Base-by-base conservation (phyloP, 2,113 vertebrate genomes). In the Callionymus lyra region DNA sequence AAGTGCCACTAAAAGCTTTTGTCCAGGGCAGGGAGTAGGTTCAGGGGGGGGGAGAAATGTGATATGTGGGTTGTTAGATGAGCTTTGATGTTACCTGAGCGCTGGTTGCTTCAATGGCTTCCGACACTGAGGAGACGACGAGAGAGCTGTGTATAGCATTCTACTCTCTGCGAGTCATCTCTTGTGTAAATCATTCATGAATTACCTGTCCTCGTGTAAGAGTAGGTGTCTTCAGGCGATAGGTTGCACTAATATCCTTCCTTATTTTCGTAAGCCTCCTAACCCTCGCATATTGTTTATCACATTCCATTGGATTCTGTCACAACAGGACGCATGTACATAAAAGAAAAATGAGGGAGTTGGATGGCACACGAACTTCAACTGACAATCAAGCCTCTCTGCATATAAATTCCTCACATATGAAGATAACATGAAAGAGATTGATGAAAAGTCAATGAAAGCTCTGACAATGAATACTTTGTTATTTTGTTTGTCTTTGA, bases 11-110 rank as follows among this genome's bases (percentile, higher is more conserved):
- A 17, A 32, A 36, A 59, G 56, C 34, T 3, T 56, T 31, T 74
- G 56, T 54, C 16, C n/a, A n/a, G n/a, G n/a, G n/a, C n/a, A n/a
- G n/a, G n/a, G n/a, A n/a, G n/a, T n/a, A n/a, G n/a, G n/a, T n/a
- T n/a, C n/a, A n/a, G n/a, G n/a, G n/a, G n/a, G n/a, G 35, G 0
- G 12, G 11, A 17, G 62, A 50, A 60, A 79, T 32, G 10, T 11
- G 50, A 77, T 69, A 44, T 13, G 18, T 50, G 52, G 58, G 31
- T 53, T 53, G 48, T 17, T 50, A 49, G 59, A 54, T 16, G 47
- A 62, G 52, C 67, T 76, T 70, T 79, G 52, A 77, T 67, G 72
- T 56, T 49, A 65, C 65, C 64, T 50, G 61, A 62, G 47, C 36
- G 37, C 54, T 35, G 58, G 47, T 79, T 74, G 53, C 70, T 6